These are phyloP conservation scores for Acyrthosiphon pisum DNA, from an alignment of 1,140 invertebrate species.

Conservation along the genomic window DNA sequence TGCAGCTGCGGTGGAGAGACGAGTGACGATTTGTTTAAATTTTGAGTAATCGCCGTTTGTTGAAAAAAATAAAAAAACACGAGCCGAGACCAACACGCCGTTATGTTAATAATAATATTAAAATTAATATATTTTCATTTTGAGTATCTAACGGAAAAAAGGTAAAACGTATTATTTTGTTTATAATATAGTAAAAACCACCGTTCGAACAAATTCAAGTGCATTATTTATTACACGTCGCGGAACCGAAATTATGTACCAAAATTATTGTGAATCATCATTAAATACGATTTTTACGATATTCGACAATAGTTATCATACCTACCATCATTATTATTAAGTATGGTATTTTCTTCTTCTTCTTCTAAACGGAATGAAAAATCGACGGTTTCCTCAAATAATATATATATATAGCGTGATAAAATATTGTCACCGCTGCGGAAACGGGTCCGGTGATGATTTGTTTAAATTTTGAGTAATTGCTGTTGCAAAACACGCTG, in stretches of 20 bases:
- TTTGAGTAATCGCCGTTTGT: not conserved
- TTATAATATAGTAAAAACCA: not conserved
- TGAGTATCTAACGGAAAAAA: not conserved
- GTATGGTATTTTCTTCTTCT: not conserved
- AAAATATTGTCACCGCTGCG: not conserved
- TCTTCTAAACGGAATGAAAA: not conserved
- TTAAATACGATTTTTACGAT: not conserved
- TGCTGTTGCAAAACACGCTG: not conserved
- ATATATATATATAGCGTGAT: not conserved
- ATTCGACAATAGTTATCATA: not conserved
- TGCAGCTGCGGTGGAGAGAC: not conserved
- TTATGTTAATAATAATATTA: not conserved
- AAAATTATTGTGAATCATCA: not conserved
- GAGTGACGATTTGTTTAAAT: conserved; percentile 3
- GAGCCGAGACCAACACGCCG: not conserved
- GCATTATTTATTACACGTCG: not conserved
- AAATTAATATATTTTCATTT: conserved; percentile 23
- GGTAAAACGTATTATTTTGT: not conserved
- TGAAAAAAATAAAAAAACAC: not conserved
- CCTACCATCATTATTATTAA: not conserved
- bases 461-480: conserved; percentile 13
- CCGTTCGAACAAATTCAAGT: not conserved
- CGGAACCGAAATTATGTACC: not conserved
- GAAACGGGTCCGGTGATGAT: not conserved
- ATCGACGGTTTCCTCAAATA: not conserved